Base-by-base conservation (phyloP, 2,113 vertebrate species). In the Hemiscyllium ocellatum region DNA sequence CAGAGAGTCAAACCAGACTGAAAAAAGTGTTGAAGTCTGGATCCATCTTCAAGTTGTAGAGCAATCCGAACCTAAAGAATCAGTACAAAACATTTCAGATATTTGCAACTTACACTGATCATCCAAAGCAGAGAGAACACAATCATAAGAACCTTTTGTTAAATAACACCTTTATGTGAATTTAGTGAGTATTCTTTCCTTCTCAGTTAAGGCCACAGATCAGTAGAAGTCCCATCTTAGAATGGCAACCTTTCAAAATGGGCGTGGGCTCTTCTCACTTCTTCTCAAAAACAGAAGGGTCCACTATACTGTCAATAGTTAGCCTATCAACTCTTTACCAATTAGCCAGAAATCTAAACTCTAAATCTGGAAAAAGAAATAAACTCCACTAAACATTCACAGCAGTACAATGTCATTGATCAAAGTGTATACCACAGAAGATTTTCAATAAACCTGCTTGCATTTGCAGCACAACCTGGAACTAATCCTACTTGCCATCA, bases 41-140 rank as follows among this genome's bases (percentile, higher is more conserved):
- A 98, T 78, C 99, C 99, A 10, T 98, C 98, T 1, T 99, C 98
- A 95, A 99, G 97, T 66, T 99, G 99, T 42, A 99, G 95, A 0
- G 98, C 99, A 0, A 99, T 97, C 8, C 98, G 98, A 72, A 99
- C 98, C 99, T 99, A 47, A 0, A 89, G 72, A 52, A 94, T 42
- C 22, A 70, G 66, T 70, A 95, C 29, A 37, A 95, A 50, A 47
- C 7, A 72, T 95, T 37, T 95, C 65, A 95, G 29, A 95, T 72
- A 29, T 42, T 70, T 69, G 13, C 52, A 50, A 69, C 33, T 72
- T 76, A 72, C 0, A 95, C 4, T 90, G 50, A 61, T 33, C 13
- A 90, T 56, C 86, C 10, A 29, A 61, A 52, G 50, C 47, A 72
- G 42, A 50, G 50, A 72, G 24, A 70, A 47, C 72, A 29, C 10